phyloP scores from a whole-genome alignment of 1,140 invertebrate genomes.

The Mamestra configurata region DNA sequence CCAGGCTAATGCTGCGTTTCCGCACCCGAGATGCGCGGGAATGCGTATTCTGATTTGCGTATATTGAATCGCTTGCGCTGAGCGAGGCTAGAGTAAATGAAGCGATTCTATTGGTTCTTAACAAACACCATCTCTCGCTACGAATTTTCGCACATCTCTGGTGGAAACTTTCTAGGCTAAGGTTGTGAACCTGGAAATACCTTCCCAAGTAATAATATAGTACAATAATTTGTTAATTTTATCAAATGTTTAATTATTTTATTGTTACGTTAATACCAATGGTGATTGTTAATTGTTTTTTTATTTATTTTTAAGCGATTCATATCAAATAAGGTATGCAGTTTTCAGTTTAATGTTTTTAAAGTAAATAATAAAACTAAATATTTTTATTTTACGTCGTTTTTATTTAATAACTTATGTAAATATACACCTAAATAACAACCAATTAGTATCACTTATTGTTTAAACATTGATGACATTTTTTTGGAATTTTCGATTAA shows the following conservation, averaged over 20 bases:
- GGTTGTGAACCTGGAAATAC: too few species aligned
- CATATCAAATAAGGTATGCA: slow-evolving; percentile 43
- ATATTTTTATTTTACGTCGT: slow-evolving; percentile 1
- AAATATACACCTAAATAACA: slow-evolving; percentile 47
- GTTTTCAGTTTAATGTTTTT: slow-evolving; percentile 26
- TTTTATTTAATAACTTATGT: slow-evolving; percentile 40
- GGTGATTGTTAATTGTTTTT: slow-evolving; percentile 40
- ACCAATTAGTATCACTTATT: slow-evolving; percentile 30
- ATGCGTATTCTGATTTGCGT: too few species aligned
- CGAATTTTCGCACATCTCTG: too few species aligned
- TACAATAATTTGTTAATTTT: slow-evolving; percentile 32
- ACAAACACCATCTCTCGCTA: too few species aligned
- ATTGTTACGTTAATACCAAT: background rate
- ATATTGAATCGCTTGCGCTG: too few species aligned
- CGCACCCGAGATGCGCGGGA: too few species aligned
- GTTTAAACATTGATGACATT: background rate
- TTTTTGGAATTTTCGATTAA: background rate
- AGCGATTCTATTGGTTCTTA: too few species aligned
- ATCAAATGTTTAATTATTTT: slow-evolving; percentile 34
- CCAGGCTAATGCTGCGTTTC: too few species aligned
- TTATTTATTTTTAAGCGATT: slow-evolving; percentile 31
- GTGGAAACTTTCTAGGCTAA: too few species aligned
- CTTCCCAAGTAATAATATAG: background rate
- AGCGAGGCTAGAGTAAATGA: too few species aligned
- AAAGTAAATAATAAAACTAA: slow-evolving; percentile 14